Evolutionary conservation across 2,797 vertebrate genomes (phyloP), one percentile per base, ranked within the genome.

Genomic region (Delichon dasypus): DNA sequence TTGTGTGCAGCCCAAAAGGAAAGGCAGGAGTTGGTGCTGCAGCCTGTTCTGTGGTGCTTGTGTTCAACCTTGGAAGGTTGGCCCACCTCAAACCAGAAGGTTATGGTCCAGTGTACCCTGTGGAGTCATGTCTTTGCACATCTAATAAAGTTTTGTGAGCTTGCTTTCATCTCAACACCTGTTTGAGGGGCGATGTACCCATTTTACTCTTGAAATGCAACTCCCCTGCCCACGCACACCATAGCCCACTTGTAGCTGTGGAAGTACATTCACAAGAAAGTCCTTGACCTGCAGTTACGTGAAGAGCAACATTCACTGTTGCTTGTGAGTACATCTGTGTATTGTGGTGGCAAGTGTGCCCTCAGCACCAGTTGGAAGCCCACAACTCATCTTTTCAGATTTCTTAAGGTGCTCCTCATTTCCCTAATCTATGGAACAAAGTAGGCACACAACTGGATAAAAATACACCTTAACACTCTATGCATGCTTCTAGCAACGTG

Each of bases 61-160:
- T 58, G 17, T 67, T 58, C 23, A 10, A 16, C 12, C 50, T 32
- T 74, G 79, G 53, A 74, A 83, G 61, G n/a, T 13, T 54, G 51
- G 14, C 21, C 58, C 27, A 1, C 26, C 64, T 70, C 55, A 58
- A 20, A 32, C 20, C 32, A 13, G 48, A 58, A 67, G n/a, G 2
- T 57, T 75, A 1, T 64, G 29, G 40, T 89, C 26, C 64, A 4
- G 0, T 11, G 3, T 64, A 23, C 38, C 57, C 20, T 61, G 48
- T 54, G 23, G 34, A 85, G 15, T 82, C 48, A 5, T 12, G 26
- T 76, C 32, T 79, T 68, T 64, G 76, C 57, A 74, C 45, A 36
- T 60, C 53, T 61, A 92, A 96, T 96, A 96, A 96, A 96, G 89
- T 83, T 89, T 50, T 80, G 53, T 82, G 55, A 82, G 40, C n/a